A percentile compares a stretch with the other conserved stretches of the same genome.
These are phyloP conservation scores for Trichosurus vulpecula DNA, from an alignment of 2,797 vertebrate genomes.

Conservation along the genomic window DNA sequence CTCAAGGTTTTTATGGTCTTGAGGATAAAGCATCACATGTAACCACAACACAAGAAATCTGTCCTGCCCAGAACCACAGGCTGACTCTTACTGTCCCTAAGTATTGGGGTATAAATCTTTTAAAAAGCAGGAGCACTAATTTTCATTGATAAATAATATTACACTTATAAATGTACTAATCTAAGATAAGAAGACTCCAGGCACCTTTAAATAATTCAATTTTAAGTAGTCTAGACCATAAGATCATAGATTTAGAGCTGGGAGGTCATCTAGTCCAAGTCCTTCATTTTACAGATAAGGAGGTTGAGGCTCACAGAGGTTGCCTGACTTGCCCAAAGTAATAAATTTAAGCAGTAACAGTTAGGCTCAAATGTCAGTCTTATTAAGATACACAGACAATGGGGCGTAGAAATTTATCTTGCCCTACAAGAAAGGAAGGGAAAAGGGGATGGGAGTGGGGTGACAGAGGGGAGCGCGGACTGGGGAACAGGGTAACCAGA, in stretches of 20 bases:
- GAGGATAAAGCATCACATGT: not conserved
- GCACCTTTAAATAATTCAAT: not conserved
- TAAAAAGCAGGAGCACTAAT: not conserved
- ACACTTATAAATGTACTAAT: not conserved
- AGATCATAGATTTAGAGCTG: not conserved
- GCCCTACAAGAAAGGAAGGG: too few species aligned
- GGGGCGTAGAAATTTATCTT: too few species aligned
- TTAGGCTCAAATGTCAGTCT: not conserved
- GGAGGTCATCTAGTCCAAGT: not conserved
- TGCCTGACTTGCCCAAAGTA: not conserved
- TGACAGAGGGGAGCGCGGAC: too few species aligned
- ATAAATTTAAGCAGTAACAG: not conserved
- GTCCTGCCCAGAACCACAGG: not conserved
- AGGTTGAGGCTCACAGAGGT: not conserved
- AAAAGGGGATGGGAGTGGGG: too few species aligned
- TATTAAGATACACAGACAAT: too few species aligned
- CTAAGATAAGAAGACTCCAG: not conserved
- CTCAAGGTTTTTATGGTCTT: not conserved
- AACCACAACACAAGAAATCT: not conserved
- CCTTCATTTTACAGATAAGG: not conserved
- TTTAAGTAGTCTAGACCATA: not conserved
- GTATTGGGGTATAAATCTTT: not conserved
- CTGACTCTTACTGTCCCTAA: not conserved
- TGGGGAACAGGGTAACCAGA: too few species aligned
- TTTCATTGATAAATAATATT: not conserved